Base-by-base conservation (phyloP, 1,140 invertebrate species). In the Drosophila truncata region DNA sequence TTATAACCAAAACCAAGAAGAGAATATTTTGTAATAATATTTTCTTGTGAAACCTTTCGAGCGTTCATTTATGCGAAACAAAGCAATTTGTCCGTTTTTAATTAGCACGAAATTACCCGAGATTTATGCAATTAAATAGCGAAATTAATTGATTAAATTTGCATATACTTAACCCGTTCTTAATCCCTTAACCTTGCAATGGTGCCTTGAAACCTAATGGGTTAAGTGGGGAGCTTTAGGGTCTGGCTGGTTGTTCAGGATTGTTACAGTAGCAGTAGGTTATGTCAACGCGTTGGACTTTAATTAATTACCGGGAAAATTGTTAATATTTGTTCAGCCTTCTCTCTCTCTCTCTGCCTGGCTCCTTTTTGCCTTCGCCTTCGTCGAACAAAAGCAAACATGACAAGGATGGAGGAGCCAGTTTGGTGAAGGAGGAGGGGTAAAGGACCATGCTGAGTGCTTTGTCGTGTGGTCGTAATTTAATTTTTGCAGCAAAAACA, bases 241-340 rank as follows among this genome's bases (percentile, higher is more conserved):
- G 29, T 33, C 55, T 11, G 54, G 35, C 4, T 33, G 37, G 65
- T 3, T 6, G 23, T 49, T 54, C 31, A 6, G 52, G 33, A 33
- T 54, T 37, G 49, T 31, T 41, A 55, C 52, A 55, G 33, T 55
- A n/a, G 52, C 66, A 44, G 54, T 37, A 31, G 49, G 63, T 78
- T 78, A 47, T 78, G 75, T 78, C 75, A 78, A 78, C 75, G 74
- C 57, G 50, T 78, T 78, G 55, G 74, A 78, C 64, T 82, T 82
- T 86, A 86, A 87, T 86, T 86, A 86, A 86, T 87, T 86, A 87
- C 79, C 75, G 57, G 76, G 65, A 79, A 86, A 79, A 79, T 76
- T 82, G 74, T 86, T 86, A 82, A 86, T 87, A 86, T 86, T 86
- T 86, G 83, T 77, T 82, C 63, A 59, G 65, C 65, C 52, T 65